Conservation (phyloP, 1,140 invertebrate genomes). For the Thaumetopoea pityocampa region DNA sequence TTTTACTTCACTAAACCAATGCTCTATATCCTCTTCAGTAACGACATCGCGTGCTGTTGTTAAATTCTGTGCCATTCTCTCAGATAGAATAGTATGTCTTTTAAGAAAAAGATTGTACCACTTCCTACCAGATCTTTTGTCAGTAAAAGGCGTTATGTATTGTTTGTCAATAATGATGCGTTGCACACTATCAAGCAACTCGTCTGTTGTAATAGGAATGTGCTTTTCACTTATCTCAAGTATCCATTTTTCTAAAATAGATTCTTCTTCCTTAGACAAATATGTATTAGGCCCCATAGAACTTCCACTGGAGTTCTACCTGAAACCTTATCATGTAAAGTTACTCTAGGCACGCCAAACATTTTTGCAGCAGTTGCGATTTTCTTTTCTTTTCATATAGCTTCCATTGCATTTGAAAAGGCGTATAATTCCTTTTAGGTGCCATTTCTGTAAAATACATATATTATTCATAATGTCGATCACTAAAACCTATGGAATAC, state of each 20-base stretch:
- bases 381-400: conserved; percentile 15
- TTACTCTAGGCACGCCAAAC: conserved; percentile 20
- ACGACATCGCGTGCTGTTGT: conserved; percentile 33
- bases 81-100: conserved; percentile 34
- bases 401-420: conserved; percentile 21
- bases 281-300: conserved; percentile 32
- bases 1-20: conserved; percentile 41
- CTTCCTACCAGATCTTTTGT: conserved; percentile 40
- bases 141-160: conserved; percentile 27
- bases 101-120: conserved; percentile 53
- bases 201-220: conserved; percentile 45
- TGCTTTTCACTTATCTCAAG: conserved; percentile 37
- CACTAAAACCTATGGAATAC: neutral
- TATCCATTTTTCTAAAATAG: conserved; percentile 39
- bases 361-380: conserved; percentile 12
- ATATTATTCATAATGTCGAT: conserved; percentile 74
- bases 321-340: conserved; percentile 19
- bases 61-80: conserved; percentile 42
- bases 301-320: conserved; percentile 19
- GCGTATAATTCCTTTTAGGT: conserved; percentile 15
- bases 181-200: conserved; percentile 48
- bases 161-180: conserved; percentile 38
- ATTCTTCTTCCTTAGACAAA: conserved; percentile 39
- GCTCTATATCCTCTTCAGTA: conserved; percentile 30
- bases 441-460: conserved; percentile 21